These are phyloP conservation scores for Brachionus manjavacas DNA, from an alignment of 1,140 invertebrate species.

Conservation along the genomic window DNA sequence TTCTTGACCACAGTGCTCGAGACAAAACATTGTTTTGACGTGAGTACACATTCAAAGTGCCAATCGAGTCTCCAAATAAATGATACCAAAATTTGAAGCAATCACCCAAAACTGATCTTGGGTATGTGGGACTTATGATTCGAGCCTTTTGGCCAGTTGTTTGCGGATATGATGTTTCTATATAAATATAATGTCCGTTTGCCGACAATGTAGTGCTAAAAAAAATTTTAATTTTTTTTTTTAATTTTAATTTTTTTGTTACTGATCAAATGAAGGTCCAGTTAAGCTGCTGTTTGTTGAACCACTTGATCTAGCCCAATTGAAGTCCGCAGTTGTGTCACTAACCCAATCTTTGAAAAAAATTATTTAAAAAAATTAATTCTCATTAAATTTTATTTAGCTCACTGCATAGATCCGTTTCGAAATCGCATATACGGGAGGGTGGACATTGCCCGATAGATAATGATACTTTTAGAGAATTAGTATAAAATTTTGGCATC, in stretches of 20 bases:
- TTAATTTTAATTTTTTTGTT: not conserved
- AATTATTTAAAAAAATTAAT: constrained; percentile 12
- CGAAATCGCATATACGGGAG: constrained; percentile 48
- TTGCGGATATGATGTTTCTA: constrained; percentile 46
- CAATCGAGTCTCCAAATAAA: constrained; percentile 40
- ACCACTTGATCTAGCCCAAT: constrained; percentile 30
- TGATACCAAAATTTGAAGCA: constrained; percentile 43
- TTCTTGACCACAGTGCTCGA: constrained; percentile 5
- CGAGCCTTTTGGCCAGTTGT: constrained; percentile 48
- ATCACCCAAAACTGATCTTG: not conserved
- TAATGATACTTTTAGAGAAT: not conserved
- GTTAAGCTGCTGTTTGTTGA: constrained; percentile 47
- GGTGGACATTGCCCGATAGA: not conserved
- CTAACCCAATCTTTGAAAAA: constrained; percentile 46
- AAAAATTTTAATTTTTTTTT: not conserved
- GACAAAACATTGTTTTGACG: not conserved
- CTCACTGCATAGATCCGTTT: constrained; percentile 48
- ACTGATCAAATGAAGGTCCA: constrained; percentile 50
- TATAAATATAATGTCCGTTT: constrained; percentile 37
- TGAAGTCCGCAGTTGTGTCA: constrained; percentile 40
- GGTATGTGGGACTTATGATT: constrained; percentile 47
- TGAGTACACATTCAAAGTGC: constrained; percentile 24
- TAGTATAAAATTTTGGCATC: not conserved
- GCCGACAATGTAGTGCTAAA: constrained; percentile 2
- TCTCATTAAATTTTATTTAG: not conserved